phyloP scores from a whole-genome alignment of 1,140 invertebrate genomes.

The Scylla paramamosain region DNA sequence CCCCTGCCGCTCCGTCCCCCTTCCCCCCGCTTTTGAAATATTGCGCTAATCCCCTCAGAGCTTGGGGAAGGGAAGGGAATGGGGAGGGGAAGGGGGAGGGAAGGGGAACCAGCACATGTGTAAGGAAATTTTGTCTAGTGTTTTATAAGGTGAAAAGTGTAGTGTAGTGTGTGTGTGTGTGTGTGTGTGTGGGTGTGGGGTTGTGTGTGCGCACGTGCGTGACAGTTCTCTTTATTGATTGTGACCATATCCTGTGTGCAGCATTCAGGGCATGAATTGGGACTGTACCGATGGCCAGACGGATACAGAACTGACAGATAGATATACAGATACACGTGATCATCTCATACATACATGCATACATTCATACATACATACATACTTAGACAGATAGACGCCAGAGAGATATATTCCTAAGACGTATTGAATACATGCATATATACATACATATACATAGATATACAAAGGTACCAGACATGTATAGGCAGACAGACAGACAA shows the following conservation, averaged over 20 bases:
- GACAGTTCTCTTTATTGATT: background rate
- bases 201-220: background rate
- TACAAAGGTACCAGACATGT: too few species aligned
- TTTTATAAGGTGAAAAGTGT: background rate
- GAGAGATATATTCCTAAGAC: too few species aligned
- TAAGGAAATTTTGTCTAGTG: background rate
- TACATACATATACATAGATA: too few species aligned
- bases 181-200: background rate
- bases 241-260: background rate
- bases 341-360: too few species aligned
- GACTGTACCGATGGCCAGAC: background rate
- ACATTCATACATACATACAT: background rate
- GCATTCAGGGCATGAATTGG: background rate
- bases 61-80: background rate
- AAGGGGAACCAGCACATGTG: background rate
- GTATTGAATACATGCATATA: too few species aligned
- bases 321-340: background rate
- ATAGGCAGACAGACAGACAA: too few species aligned
- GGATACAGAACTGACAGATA: background rate
- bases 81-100: too few species aligned
- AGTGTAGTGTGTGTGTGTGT: background rate
- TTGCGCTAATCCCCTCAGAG: background rate
- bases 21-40: background rate
- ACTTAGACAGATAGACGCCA: too few species aligned
- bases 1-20: background rate